These are phyloP conservation scores for Hyppa rectilinea DNA, from an alignment of 2,888 invertebrate species.

Conservation along the genomic window DNA sequence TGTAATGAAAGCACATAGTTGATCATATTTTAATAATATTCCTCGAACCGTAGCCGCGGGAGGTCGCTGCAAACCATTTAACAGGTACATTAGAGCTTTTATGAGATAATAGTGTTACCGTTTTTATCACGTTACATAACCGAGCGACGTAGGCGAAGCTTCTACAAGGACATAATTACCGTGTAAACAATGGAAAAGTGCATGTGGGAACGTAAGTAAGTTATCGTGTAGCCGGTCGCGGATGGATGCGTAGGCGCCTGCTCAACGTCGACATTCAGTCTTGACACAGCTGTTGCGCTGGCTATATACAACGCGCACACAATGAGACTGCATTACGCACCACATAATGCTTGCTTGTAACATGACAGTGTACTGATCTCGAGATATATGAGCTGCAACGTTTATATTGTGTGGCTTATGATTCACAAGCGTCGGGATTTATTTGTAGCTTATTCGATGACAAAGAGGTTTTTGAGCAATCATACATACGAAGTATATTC, in stretches of 20 bases:
- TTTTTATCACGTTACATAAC: conserved; percentile 40
- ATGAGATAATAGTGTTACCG: conserved; percentile 53
- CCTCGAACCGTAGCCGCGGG: conserved; percentile 32
- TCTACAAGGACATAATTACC: conserved; percentile 59
- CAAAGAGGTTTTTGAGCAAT: conserved; percentile 13
- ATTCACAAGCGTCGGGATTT: conserved; percentile 22
- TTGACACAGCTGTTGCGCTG: conserved; percentile 48
- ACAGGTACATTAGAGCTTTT: conserved; percentile 51
- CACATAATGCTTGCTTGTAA: conserved; percentile 27
- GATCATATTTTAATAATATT: conserved; percentile 45
- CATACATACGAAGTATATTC: conserved; percentile 1
- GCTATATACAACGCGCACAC: conserved; percentile 35
- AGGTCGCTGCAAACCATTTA: conserved; percentile 47
- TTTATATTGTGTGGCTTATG: conserved; percentile 32
- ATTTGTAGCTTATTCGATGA: conserved; percentile 24
- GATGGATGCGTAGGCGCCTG: conserved; percentile 76
- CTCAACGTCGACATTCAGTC: conserved; percentile 35
- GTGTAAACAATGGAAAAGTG: conserved; percentile 72
- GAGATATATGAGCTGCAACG: conserved; percentile 37
- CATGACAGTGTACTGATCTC: conserved; percentile 47
- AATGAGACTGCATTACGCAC: conserved; percentile 51
- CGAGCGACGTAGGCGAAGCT: conserved; percentile 43
- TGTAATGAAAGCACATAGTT: conserved; percentile 26
- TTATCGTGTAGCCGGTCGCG: conserved; percentile 69
- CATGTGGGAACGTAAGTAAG: conserved; percentile 72